Conservation (phyloP, 2,113 vertebrate species). For the Phodopus roborovskii region DNA sequence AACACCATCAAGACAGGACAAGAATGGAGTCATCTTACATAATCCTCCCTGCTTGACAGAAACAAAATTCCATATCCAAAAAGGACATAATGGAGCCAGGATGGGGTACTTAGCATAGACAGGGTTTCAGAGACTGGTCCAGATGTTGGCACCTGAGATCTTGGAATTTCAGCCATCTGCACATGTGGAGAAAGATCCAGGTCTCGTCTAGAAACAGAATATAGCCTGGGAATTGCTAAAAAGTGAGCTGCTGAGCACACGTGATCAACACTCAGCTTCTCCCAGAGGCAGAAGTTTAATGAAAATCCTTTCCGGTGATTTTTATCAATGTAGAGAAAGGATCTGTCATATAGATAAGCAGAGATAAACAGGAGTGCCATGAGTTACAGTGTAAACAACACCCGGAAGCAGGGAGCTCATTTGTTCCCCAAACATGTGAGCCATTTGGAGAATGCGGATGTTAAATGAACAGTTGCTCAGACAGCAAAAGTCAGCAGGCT, state of each 20-base stretch:
- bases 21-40: neutral
- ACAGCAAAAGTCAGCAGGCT: neutral
- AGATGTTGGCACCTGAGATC: neutral
- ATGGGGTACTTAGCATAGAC: neutral
- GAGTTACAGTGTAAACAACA: slow-evolving; percentile 19
- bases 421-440: neutral
- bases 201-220: neutral
- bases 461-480: neutral
- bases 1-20: neutral
- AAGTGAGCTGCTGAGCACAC: neutral
- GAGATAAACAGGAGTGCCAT: neutral
- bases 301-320: slow-evolving; percentile 6
- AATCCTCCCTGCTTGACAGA: neutral
- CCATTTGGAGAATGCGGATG: neutral
- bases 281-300: slow-evolving; percentile 5
- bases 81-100: neutral
- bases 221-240: neutral
- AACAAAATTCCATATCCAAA: neutral
- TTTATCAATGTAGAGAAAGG: neutral
- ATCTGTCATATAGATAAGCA: neutral
- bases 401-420: neutral
- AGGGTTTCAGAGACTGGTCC: neutral
- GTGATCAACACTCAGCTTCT: neutral
- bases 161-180: neutral
- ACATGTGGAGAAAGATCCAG: neutral